Evolutionary conservation across 2,797 vertebrate genomes (phyloP), one percentile per base, ranked within the genome.

Genomic region (Simalia tracyae): DNA sequence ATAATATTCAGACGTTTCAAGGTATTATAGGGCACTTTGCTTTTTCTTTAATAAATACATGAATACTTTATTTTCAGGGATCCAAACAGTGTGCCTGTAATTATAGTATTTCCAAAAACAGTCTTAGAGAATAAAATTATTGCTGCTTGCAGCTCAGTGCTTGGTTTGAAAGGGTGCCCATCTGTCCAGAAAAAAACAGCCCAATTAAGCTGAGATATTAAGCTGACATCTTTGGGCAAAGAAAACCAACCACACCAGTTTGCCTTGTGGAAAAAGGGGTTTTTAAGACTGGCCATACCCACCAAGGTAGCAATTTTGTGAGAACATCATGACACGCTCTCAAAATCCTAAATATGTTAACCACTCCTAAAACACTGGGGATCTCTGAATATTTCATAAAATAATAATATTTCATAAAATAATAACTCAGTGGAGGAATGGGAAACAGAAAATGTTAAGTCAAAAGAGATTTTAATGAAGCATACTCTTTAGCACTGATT

Each of bases 321-420:
- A 54, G 50, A 54, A 8, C 8, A 54, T 54, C 50, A 54, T 8
- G 50, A 54, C 50, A 8, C 9, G 5, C 50, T 54, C 50, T 54
- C 5, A 54, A 54, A 54, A 54, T 54, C 8, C 50, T 50, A 76
- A 76, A 76, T 76, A 76, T 24, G 19, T 76, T 46, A 46, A 76
- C 19, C 19, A 10, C 8, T 17, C 6, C 72, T 19, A 24, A 81
- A 81, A 46, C 46, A 81, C 46, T 81, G 72, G 9, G 19, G 76
- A 46, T 46, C 42, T 81, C 76, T 81, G 31, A 56, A 86, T 66
- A 91, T 36, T 72, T 92, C 54, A 59, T 68, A 63, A 95, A 88
- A 94, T 94, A 94, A 95, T 60, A 95, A 95, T 66, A 91, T 36
- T 72, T 92, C 54, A 59, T 68, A 63, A 95, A 88, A 94, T 94